A percentile compares a stretch with the other conserved stretches of the same genome.
These are phyloP conservation scores for Urocynchramus pylzowi DNA, from an alignment of 2,113 vertebrate species.

Conservation along the genomic window DNA sequence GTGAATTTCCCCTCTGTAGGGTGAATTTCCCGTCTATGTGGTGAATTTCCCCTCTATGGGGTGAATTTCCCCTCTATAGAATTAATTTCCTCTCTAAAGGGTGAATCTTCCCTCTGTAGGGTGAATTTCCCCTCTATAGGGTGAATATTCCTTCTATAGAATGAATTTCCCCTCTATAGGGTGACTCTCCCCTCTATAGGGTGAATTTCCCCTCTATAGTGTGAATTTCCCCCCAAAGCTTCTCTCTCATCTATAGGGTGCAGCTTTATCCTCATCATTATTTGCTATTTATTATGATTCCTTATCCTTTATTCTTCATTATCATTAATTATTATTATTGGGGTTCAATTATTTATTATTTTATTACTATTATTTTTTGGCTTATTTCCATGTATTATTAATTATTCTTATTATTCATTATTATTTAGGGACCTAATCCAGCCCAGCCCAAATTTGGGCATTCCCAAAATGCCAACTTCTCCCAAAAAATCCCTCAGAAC, in stretches of 20 bases:
- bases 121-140: background rate
- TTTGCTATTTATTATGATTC: background rate
- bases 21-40: too few relatives aligned
- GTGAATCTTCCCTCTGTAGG: too few relatives aligned
- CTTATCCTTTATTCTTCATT: background rate
- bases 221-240: background rate
- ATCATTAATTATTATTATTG: background rate
- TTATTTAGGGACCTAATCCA: background rate
- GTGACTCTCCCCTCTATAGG: fast-evolving
- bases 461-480: background rate
- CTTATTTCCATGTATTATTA: background rate
- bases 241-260: background rate
- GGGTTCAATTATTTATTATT: background rate
- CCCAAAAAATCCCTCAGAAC: background rate
- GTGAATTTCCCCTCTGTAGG: background rate
- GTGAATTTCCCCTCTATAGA: background rate
- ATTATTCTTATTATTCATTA: background rate
- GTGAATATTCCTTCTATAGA: background rate
- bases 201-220: background rate
- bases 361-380: too few relatives aligned
- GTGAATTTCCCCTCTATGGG: too few relatives aligned
- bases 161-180: fast-evolving
- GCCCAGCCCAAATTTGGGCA: background rate
- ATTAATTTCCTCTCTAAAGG: background rate
- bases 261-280: background rate